Evolutionary conservation across 2,888 invertebrate genomes (phyloP), one percentile per base, ranked within the genome.

Genomic region (Agonum fuliginosum): DNA sequence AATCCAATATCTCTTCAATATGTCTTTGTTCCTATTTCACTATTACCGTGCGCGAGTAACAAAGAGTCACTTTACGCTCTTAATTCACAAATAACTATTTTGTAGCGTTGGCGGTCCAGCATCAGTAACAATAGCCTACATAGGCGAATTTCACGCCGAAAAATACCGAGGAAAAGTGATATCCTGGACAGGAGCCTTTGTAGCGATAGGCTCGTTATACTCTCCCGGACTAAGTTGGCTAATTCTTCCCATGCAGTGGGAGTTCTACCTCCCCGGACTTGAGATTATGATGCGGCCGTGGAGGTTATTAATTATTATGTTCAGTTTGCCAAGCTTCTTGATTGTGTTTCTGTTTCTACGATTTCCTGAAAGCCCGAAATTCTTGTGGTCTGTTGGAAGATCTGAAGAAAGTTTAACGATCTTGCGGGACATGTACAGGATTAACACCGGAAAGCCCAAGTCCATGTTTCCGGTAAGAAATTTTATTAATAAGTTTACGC

Each of bases 61-160:
- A n/a, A n/a, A n/a, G n/a, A n/a, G n/a, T n/a, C n/a, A n/a, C n/a
- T n/a, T n/a, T n/a, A n/a, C n/a, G n/a, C n/a, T n/a, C n/a, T n/a
- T n/a, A n/a, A n/a, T n/a, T n/a, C n/a, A n/a, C n/a, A n/a, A n/a
- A n/a, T n/a, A n/a, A n/a, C n/a, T n/a, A n/a, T n/a, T n/a, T 81
- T 82, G 54, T 79, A 87, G 87, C 43, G 83, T 87, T 75, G 85
- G 86, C 12, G 89, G 88, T n/a, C 86, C 89, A 6, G 88, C 89
- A 3, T 87, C 89, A 0, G 87, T 88, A 3, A 84, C 89, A 2
- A 89, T 88, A 80, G 88, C 89, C 1, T 89, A 88, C 80, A 83
- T 88, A 12, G 89, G 89, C 6, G 90, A 90, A 82, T 89, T 89
- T 80, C 89, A 89, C 80, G 86, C 87, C 14, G 83, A 85, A 37